Evolutionary conservation across 2,113 vertebrate species (phyloP).

Genomic region (Chaenogobius annularis): DNA sequence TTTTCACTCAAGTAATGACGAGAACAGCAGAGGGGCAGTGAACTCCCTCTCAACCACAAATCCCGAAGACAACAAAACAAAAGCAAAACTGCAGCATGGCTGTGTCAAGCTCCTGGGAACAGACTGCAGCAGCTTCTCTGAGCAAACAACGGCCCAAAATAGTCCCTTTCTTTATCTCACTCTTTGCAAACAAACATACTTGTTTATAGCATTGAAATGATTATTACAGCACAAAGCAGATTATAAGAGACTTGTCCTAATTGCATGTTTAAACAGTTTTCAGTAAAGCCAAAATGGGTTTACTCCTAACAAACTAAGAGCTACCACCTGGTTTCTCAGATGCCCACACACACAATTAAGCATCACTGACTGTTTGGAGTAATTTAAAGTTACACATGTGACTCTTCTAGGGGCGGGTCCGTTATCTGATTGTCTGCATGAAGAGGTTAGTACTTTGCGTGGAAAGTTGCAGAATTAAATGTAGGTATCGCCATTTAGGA

Average conservation of each 20-base stretch:
- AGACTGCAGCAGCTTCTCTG: constrained; percentile 67
- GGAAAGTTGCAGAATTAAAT: background rate
- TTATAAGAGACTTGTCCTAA: constrained; percentile 52
- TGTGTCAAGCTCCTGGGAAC: constrained; percentile 75
- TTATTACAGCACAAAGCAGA: constrained; percentile 59
- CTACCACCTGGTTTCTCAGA: constrained; percentile 59
- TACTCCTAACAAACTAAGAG: constrained; percentile 68
- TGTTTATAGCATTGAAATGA: constrained; percentile 70
- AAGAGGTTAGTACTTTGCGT: too few species aligned
- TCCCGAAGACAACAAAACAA: constrained; percentile 70
- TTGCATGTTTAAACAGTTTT: constrained; percentile 59
- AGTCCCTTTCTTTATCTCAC: constrained; percentile 70
- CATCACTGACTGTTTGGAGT: constrained; percentile 31
- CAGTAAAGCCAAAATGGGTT: constrained; percentile 55
- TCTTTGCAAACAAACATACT: constrained; percentile 55
- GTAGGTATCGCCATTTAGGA: too few species aligned
- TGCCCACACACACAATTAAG: constrained; percentile 42
- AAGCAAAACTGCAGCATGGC: constrained; percentile 63
- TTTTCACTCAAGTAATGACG: constrained; percentile 35
- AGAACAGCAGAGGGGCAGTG: constrained; percentile 58
- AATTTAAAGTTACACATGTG: constrained; percentile 16
- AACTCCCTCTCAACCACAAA: constrained; percentile 68
- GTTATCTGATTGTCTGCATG: background rate
- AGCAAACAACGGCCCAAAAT: constrained; percentile 78
- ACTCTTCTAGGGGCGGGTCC: background rate